Evolutionary conservation across 2,797 vertebrate species (phyloP), one percentile per base, ranked within the genome.

Genomic region (Thalassophryne amazonica): DNA sequence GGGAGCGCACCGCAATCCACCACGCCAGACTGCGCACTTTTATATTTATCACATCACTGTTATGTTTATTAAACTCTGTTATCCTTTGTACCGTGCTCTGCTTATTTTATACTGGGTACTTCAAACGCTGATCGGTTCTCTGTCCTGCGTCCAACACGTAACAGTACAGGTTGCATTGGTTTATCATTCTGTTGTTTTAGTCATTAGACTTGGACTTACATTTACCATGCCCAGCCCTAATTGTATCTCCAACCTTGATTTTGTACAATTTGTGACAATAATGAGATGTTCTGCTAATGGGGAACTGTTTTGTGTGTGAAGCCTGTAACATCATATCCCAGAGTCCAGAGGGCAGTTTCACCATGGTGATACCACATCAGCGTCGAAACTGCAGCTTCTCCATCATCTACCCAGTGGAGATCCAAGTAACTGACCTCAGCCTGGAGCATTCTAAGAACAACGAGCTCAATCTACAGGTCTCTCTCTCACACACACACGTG

Each of bases 311-410:
- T 17, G 7, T 30, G 13, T 6, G 5, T 32, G 24, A 66, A 98
- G 96, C 95, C 61, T 98, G 96, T 78, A 98, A 98, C 78, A 90
- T 94, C 76, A 96, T 98, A 80, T 97, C 95, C 69, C 96, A 97
- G 89, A 96, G 93, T 65, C 92, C 96, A 20, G 92, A 89, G 17
- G 96, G 96, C 80, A 95, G 89, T 64, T 98, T 98, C 80, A 96
- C 93, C 27, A 92, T 98, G 93, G 88, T 98, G 42, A 91, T 95
- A 61, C 91, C 93, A 45, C 92, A 94, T 46, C 92, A 94, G 86
- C 91, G 83, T 77, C 92, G 90, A 71, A 98, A 98, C 86, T 98
- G 96, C 87, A 98, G 96, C 83, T 98, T 97, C 90, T 98, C 95
- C 73, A 93, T 98, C 72, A 96, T 98, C 76, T 98, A 98, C 60